phyloP scores from a whole-genome alignment of 2,888 invertebrate genomes.

The Amphimallon solstitiale region DNA sequence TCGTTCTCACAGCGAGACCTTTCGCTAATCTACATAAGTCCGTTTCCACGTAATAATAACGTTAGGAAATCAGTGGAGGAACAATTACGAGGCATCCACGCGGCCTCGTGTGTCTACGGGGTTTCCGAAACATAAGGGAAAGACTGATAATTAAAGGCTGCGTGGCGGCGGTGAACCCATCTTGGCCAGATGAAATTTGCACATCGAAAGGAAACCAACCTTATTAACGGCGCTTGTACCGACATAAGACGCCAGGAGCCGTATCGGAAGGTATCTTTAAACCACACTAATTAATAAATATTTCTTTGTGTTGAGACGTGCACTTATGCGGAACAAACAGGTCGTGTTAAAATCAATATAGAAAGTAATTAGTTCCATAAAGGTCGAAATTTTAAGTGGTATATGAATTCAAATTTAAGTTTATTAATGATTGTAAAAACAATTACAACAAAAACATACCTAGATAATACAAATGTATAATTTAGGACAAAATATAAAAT shows the following conservation, averaged over 20 bases:
- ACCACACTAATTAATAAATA: conserved; percentile 21
- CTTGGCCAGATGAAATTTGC: conserved; percentile 30
- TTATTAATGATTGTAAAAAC: too few relatives aligned
- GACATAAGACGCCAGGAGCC: conserved; percentile 17
- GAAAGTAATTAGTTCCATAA: too few relatives aligned
- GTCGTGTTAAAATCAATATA: too few relatives aligned
- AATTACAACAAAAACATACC: too few relatives aligned
- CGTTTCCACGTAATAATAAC: conserved; percentile 34
- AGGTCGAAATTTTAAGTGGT: too few relatives aligned
- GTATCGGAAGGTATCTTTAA: not conserved
- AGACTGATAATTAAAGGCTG: conserved; percentile 26
- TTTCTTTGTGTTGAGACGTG: conserved; percentile 2
- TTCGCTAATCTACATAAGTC: conserved; percentile 32
- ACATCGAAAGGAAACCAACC: conserved; percentile 25
- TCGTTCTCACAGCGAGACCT: not conserved
- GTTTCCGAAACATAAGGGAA: conserved; percentile 28
- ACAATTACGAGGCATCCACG: conserved; percentile 13
- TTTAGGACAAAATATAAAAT: too few relatives aligned
- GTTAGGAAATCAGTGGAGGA: conserved; percentile 32
- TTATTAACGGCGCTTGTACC: conserved; percentile 18
- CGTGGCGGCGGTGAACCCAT: conserved; percentile 7
- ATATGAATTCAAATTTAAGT: too few relatives aligned
- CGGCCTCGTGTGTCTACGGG: not conserved
- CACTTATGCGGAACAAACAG: too few relatives aligned
- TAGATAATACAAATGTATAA: too few relatives aligned